phyloP scores from a whole-genome alignment of 2,797 vertebrate species.

The Tympanoctomys barrerae region DNA sequence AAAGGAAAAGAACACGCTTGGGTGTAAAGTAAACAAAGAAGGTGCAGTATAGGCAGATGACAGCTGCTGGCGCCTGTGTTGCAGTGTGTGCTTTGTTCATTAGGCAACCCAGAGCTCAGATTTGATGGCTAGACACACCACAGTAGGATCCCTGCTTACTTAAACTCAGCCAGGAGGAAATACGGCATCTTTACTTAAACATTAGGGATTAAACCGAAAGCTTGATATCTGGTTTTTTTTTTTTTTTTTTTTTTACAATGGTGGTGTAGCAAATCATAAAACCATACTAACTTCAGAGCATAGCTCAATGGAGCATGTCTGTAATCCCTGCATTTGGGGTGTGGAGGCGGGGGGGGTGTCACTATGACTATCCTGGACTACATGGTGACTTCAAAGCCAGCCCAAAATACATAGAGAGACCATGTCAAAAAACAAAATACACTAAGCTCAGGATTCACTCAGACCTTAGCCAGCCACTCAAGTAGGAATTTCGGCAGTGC shows the following conservation, averaged over 20 bases:
- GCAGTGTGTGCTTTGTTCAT: neutral
- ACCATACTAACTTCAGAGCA: neutral
- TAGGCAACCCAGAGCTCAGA: neutral
- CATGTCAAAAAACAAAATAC: neutral
- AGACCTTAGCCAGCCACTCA: neutral
- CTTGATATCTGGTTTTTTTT: neutral
- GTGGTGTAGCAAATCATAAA: neutral
- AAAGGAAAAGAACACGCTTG: neutral
- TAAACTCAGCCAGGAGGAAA: neutral
- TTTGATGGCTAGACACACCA: neutral
- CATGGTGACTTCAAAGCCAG: neutral
- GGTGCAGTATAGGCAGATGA: neutral
- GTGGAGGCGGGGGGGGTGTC: neutral
- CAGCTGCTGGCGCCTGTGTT: neutral
- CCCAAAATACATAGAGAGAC: neutral
- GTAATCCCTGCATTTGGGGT: neutral
- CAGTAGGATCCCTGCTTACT: neutral
- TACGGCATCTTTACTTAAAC: neutral
- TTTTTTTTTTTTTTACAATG: neutral
- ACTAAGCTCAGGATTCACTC: neutral
- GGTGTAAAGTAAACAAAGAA: conserved; percentile 22
- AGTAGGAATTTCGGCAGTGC: neutral
- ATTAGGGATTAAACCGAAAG: neutral
- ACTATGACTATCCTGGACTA: neutral
- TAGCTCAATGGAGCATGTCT: neutral